phyloP scores from a whole-genome alignment of 2,113 vertebrate genomes.

The Callocephalon fimbriatum region DNA sequence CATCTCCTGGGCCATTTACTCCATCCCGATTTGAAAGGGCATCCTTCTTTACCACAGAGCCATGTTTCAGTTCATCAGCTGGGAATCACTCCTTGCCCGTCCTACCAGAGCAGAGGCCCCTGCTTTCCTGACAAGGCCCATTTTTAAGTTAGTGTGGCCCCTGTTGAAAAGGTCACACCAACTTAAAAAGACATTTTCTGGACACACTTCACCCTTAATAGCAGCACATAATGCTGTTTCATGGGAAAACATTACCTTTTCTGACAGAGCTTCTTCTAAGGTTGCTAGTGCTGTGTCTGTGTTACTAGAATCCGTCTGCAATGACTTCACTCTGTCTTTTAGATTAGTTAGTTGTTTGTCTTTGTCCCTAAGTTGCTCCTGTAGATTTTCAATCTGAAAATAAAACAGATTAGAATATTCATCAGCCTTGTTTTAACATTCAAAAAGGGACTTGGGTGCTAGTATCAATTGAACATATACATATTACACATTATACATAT shows the following conservation, averaged over 20 bases:
- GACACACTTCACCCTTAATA: background rate
- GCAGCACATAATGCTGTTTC: background rate
- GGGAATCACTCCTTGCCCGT: background rate
- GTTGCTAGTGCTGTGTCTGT: conserved; percentile 95
- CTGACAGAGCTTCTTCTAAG: conserved; percentile 93
- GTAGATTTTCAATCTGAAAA: conserved; percentile 94
- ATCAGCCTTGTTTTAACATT: background rate
- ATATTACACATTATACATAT: background rate
- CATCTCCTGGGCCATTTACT: too few species aligned
- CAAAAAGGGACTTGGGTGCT: background rate
- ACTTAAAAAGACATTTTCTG: background rate
- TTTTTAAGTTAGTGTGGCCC: background rate
- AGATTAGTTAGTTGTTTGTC: conserved; percentile 94
- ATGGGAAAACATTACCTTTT: conserved; percentile 85
- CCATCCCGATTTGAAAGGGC: accelerated
- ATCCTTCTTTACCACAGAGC: background rate
- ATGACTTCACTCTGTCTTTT: conserved; percentile 92
- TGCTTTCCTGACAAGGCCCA: background rate
- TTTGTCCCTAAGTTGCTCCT: conserved; percentile 97
- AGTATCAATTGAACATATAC: background rate
- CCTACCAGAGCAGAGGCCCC: background rate
- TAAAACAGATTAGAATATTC: background rate
- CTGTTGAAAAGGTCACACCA: background rate
- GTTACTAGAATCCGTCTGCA: conserved; percentile 97
- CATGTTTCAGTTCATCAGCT: background rate